Evolutionary conservation across 2,888 invertebrate species (phyloP).

Genomic region (Plusia festucae): DNA sequence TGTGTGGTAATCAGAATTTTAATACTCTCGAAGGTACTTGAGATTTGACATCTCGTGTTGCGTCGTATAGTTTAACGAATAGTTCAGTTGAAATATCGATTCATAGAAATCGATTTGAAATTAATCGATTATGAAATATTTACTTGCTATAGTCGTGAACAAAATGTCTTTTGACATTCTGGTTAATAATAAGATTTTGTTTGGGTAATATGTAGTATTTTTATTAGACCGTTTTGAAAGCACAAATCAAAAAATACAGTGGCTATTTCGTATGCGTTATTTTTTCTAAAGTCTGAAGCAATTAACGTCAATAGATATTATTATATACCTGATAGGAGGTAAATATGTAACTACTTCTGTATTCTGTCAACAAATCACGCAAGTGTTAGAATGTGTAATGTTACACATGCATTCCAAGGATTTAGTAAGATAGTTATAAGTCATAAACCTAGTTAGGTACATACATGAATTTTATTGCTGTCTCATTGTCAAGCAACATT

Average conservation of each 20-base stretch:
- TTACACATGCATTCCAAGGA: conserved; percentile 6
- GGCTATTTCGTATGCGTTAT: background rate
- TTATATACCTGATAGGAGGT: background rate
- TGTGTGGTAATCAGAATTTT: conserved; percentile 46
- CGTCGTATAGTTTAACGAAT: conserved; percentile 3
- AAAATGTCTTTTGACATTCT: conserved; percentile 4
- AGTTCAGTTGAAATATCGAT: conserved; percentile 1
- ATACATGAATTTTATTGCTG: background rate
- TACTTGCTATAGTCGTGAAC: background rate
- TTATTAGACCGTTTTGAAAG: background rate
- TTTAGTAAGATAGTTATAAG: background rate
- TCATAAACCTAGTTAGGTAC: background rate
- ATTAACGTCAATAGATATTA: conserved; percentile 1
- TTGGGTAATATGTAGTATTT: background rate
- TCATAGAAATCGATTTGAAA: conserved; percentile 16
- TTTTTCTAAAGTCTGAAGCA: background rate
- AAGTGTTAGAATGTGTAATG: background rate
- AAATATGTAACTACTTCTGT: background rate
- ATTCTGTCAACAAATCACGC: background rate
- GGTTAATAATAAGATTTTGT: background rate
- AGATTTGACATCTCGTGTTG: conserved; percentile 9
- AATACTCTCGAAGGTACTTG: conserved; percentile 26
- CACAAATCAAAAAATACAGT: background rate
- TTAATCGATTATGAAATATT: background rate
- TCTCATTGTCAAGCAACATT: background rate